Evolutionary conservation across 2,113 vertebrate species (phyloP).

Genomic region (Tor tambroides): DNA sequence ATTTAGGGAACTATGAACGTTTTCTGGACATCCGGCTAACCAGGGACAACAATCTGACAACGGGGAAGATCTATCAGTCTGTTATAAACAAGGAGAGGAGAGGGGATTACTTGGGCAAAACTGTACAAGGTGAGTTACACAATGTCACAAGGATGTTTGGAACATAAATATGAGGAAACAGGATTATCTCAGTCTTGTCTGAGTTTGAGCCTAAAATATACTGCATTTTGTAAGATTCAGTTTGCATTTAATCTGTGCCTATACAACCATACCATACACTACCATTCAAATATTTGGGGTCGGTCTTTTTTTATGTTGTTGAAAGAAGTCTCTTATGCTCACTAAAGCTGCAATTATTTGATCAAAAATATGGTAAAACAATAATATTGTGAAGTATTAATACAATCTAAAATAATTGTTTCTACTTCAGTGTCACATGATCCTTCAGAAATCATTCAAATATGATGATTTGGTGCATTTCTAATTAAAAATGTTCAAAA

Average conservation of each 20-base stretch:
- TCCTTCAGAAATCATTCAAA: background rate
- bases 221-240: background rate
- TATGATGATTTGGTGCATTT: background rate
- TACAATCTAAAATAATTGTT: background rate
- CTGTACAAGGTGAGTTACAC: conserved; percentile 87
- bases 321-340: background rate
- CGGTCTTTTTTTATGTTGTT: background rate
- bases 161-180: background rate
- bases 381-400: background rate
- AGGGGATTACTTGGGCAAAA: conserved; percentile 95
- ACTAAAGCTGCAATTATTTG: background rate
- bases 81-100: conserved; percentile 96
- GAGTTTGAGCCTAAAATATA: background rate
- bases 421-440: background rate
- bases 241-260: too few relatives aligned
- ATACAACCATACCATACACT: background rate
- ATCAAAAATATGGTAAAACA: background rate
- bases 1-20: conserved; percentile 94
- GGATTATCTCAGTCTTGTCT: background rate
- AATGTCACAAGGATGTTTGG: background rate
- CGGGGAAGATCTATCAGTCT: conserved; percentile 94
- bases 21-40: conserved; percentile 95
- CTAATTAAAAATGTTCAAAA: background rate
- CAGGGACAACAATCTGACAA: conserved; percentile 94
- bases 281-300: background rate